Conservation (phyloP, 2,113 vertebrate genomes). For the Nanorana parkeri region DNA sequence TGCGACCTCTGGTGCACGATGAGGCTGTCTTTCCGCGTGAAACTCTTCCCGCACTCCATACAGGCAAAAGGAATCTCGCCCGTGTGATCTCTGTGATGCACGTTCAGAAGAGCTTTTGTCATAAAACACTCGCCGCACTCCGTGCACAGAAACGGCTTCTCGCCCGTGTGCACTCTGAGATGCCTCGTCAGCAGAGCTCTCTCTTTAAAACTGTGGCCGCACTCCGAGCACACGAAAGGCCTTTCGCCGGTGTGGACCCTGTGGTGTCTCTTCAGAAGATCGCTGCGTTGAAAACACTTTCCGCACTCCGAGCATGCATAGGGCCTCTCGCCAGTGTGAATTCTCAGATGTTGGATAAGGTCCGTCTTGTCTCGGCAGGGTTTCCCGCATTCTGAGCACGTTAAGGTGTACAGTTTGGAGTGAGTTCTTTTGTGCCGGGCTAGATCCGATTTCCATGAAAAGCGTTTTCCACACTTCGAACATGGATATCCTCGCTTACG, state of each 20-base stretch:
- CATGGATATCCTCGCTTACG: not conserved
- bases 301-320: constrained; percentile 77
- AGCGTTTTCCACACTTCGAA: not conserved
- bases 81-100: not conserved
- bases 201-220: constrained; percentile 65
- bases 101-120: not conserved
- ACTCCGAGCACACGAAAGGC: constrained; percentile 76
- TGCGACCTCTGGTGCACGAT: no score
- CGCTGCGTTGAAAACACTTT: constrained; percentile 79
- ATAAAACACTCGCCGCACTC: not conserved
- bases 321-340: constrained; percentile 71
- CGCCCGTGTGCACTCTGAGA: constrained; percentile 56
- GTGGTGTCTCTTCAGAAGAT: constrained; percentile 77
- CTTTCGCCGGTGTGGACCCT: constrained; percentile 84
- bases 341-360: constrained; percentile 1
- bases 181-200: constrained; percentile 59
- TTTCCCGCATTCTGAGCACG: not conserved
- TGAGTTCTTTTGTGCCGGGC: not conserved
- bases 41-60: no score
- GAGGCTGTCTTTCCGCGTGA: no score
- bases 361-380: not conserved
- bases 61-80: not conserved
- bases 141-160: constrained; percentile 19
- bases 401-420: not conserved
- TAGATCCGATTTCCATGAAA: not conserved